These are phyloP conservation scores for Adelosebastes latens DNA, from an alignment of 2,797 vertebrate species.

Conservation along the genomic window DNA sequence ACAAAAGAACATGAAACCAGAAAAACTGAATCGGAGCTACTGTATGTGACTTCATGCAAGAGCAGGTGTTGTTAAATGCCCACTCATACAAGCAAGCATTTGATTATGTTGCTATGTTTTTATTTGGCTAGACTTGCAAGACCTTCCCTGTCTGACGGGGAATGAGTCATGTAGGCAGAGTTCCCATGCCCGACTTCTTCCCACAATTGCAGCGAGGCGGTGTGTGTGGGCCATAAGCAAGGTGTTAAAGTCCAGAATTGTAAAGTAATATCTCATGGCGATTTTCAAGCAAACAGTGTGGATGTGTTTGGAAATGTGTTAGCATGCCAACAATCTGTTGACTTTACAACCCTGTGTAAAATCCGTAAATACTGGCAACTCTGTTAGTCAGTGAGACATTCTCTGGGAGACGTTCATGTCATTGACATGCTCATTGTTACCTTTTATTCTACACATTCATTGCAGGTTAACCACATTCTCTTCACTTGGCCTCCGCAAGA, in stretches of 20 bases:
- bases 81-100: neutral
- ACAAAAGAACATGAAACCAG: neutral
- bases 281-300: constrained; percentile 14
- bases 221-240: constrained; percentile 1
- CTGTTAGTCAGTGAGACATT: neutral
- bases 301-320: neutral
- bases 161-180: constrained; percentile 58
- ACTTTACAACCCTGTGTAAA: constrained; percentile 19
- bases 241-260: constrained; percentile 59
- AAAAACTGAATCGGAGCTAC: neutral
- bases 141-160: constrained; percentile 36
- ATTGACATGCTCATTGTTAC: neutral
- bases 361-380: neutral
- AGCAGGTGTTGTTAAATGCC: constrained; percentile 32
- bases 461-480: constrained; percentile 42
- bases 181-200: constrained; percentile 45
- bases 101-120: constrained; percentile 44
- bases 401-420: neutral
- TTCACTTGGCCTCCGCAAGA: neutral
- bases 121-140: constrained; percentile 43
- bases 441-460: neutral
- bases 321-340: constrained; percentile 15
- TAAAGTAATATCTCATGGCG: constrained; percentile 34
- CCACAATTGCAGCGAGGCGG: neutral
- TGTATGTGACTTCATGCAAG: constrained; percentile 45